Base-by-base conservation (phyloP, 2,797 vertebrate species). In the Poecilia wingei region DNA sequence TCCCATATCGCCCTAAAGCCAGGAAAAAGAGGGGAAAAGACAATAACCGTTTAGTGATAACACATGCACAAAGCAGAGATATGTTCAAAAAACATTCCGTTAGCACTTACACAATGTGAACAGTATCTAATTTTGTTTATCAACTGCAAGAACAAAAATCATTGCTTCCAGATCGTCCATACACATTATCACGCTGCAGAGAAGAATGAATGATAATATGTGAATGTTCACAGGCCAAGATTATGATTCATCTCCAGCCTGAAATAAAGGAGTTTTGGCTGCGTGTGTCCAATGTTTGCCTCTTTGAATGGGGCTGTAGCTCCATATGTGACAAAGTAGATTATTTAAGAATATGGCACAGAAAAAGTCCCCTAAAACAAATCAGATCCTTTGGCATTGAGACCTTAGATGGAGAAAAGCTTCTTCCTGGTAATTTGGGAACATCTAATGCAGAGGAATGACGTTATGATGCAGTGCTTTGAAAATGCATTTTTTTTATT, bases 1-100 rank as follows among this genome's bases (percentile, higher is more conserved):
- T 86, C 98, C 98, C 97, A 98, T 96, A 89, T 99, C 98, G 77
- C 98, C 98, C 98, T 99, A 84, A 78, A 73, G 77, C 86, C 75
- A 81, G 57, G 51, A 86, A 96, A 86, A 88, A 91, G 84, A 89
- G 86, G 64, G 86, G 83, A 18, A 88, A 73, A 84, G 71, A 86
- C 49, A 82, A 53, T 39, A 84, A 70, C 80, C 22, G 57, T 79
- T 81, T 70, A 87, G 22, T 74, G 33, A 79, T 73, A 77, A 73
- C 76, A 79, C 47, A 49, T 71, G 68, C 49, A 76, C 71, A 55
- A 78, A 47, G 20, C 33, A 45, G 33, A 68, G 64, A 76, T 75
- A 31, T 79, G 28, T 64, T 41, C 57, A 49, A 25, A 31, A 61
- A 25, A 61, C 61, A 72, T 79, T 55, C 8, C 57, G 77, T 71